Evolutionary conservation across 2,113 vertebrate genomes (phyloP), one percentile per base, ranked within the genome.

Genomic region (Beaufortia kweichowensis): DNA sequence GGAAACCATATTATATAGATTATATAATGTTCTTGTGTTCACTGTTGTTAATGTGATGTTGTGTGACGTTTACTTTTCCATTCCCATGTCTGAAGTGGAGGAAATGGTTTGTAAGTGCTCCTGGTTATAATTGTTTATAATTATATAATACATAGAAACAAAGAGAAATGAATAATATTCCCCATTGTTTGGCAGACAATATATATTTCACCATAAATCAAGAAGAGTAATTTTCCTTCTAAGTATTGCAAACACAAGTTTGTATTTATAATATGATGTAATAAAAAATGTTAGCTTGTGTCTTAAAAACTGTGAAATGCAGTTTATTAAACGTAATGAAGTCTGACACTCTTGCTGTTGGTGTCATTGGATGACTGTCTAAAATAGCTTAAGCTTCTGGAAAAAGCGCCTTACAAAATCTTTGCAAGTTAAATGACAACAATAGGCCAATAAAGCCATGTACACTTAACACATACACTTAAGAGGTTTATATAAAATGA

Each of bases 251-350:
- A n/a, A n/a, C n/a, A n/a, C n/a, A n/a, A n/a, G n/a, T n/a, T n/a
- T n/a, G n/a, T n/a, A n/a, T n/a, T 6, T 10, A 17, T 2, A 15
- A 14, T 69, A 12, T 55, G 67, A 55, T 69, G 28, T 23, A 2
- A 68, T 55, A 33, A 17, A 66, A 29, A 55, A 29, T 56, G 19
- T 53, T n/a, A 66, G 28, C 41, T 26, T 53, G 1, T 12, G 11
- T 68, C 43, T 68, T 55, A 6, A 70, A 6, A 56, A 55, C 29
- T 70, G n/a, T 15, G 12, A 70, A 21, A 24, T 35, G 48, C 67
- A 15, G 29, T 55, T 68, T 56, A 56, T 70, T 70, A 70, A 56
- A 70, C 23, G 6, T 4, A 35, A 53, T 23, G 6, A 11, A 53
- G 29, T 56, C 7, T 24, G 19, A 53, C 19, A 68, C 28, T 31